Conservation (phyloP, 2,113 vertebrate species). For the Chionis minor region DNA sequence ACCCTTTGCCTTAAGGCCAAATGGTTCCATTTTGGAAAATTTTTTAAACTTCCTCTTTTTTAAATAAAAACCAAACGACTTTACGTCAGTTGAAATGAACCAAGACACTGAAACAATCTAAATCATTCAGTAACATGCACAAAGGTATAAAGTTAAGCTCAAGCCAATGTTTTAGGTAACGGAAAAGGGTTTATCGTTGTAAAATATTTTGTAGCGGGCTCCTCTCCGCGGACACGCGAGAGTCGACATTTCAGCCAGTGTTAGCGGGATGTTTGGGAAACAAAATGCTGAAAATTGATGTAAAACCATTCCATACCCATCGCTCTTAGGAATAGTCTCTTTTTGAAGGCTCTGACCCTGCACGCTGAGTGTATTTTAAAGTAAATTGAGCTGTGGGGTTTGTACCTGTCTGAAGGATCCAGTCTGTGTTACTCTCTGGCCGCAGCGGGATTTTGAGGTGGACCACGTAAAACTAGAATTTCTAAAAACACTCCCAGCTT, state of each 20-base stretch:
- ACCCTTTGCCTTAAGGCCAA: not conserved
- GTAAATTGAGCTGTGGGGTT: not conserved
- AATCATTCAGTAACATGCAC: not conserved
- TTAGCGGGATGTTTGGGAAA: not conserved
- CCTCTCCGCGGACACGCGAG: not conserved
- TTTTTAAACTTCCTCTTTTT: not conserved
- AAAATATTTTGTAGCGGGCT: not conserved
- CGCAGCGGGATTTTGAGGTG: not conserved
- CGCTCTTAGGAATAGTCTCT: not conserved
- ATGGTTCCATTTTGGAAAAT: not conserved
- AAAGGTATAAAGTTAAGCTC: not conserved
- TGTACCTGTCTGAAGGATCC: not conserved
- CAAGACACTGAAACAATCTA: not conserved
- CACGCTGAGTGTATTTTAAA: rapidly evolving
- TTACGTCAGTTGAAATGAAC: not conserved
- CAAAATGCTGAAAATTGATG: not conserved
- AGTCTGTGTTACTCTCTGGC: not conserved
- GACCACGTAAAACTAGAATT: not conserved
- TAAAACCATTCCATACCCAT: not conserved
- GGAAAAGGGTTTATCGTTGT: not conserved
- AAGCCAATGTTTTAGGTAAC: not conserved
- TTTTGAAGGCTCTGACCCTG: not conserved
- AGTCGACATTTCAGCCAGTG: not conserved
- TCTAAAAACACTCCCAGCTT: not conserved
- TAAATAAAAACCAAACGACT: not conserved